These are phyloP conservation scores for Phlogophora meticulosa DNA, from an alignment of 2,888 invertebrate genomes.

Conservation along the genomic window DNA sequence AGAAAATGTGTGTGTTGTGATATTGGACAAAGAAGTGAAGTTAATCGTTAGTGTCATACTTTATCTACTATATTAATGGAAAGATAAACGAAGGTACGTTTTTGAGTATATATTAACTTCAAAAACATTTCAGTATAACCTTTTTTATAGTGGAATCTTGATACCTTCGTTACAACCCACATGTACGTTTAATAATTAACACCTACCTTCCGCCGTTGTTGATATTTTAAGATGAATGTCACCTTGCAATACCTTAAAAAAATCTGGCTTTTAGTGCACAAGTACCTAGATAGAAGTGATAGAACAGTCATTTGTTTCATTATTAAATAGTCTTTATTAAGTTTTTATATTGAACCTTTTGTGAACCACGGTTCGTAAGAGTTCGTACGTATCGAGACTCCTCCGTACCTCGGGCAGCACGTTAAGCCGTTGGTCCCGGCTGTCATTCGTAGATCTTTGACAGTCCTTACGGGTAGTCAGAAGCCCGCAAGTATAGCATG, in stretches of 20 bases:
- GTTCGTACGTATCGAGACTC: too few species aligned
- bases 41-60: conserved; percentile 18
- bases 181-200: conserved; percentile 21
- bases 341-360: too few species aligned
- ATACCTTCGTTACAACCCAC: conserved; percentile 30
- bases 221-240: conserved; percentile 31
- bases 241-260: conserved; percentile 34
- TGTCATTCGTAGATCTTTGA: too few species aligned
- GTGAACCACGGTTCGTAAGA: too few species aligned
- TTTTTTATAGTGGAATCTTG: not conserved
- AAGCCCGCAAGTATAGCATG: too few species aligned
- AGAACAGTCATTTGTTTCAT: not conserved
- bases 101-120: too few species aligned
- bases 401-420: too few species aligned
- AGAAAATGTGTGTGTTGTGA: not conserved
- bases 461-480: too few species aligned
- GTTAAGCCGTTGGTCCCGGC: too few species aligned
- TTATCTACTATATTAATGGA: conserved; percentile 14
- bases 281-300: not conserved
- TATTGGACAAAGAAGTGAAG: not conserved
- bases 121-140: not conserved
- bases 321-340: not conserved
- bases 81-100: conserved; percentile 45
- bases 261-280: not conserved
- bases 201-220: conserved; percentile 24